phyloP scores from a whole-genome alignment of 2,888 invertebrate genomes.

The Bellardia bayeri region DNA sequence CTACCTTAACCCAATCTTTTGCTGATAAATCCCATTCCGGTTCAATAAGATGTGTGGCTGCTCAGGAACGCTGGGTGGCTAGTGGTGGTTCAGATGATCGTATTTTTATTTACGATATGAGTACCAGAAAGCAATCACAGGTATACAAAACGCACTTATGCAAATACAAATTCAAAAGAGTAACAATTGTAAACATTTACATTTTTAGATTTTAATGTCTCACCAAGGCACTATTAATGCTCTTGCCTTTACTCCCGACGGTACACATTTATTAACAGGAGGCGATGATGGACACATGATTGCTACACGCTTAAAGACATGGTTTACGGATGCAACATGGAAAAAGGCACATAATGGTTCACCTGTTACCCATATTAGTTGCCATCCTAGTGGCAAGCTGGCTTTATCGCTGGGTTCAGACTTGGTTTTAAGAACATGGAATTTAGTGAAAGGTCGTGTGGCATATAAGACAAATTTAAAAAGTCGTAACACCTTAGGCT shows the following conservation, averaged over 20 bases:
- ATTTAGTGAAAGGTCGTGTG: conserved; percentile 94
- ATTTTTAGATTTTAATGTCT: conserved; percentile 86
- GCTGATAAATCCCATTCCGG: conserved; percentile 94
- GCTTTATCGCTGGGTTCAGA: conserved; percentile 95
- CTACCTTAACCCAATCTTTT: conserved; percentile 88
- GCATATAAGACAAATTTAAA: conserved; percentile 95
- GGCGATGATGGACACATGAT: conserved; percentile 94
- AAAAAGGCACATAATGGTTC: conserved; percentile 92
- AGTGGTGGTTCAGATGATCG: conserved; percentile 96
- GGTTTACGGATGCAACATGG: conserved; percentile 94
- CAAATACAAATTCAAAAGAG: background rate
- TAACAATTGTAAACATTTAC: background rate
- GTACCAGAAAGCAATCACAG: conserved; percentile 90
- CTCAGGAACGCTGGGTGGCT: conserved; percentile 90
- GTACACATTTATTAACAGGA: conserved; percentile 92
- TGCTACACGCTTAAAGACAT: conserved; percentile 92
- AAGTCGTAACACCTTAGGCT: conserved; percentile 86
- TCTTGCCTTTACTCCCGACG: conserved; percentile 90
- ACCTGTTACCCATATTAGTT: conserved; percentile 89
- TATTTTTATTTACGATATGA: conserved; percentile 93
- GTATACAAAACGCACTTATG: conserved; percentile 80
- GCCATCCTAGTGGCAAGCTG: conserved; percentile 95
- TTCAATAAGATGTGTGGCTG: conserved; percentile 90
- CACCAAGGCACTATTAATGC: conserved; percentile 94
- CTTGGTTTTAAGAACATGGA: conserved; percentile 95